Percentiles rank a stretch among this genome's conserved stretches.
Conservation (phyloP, 2,113 vertebrate genomes). For the Pelusios castaneus region DNA sequence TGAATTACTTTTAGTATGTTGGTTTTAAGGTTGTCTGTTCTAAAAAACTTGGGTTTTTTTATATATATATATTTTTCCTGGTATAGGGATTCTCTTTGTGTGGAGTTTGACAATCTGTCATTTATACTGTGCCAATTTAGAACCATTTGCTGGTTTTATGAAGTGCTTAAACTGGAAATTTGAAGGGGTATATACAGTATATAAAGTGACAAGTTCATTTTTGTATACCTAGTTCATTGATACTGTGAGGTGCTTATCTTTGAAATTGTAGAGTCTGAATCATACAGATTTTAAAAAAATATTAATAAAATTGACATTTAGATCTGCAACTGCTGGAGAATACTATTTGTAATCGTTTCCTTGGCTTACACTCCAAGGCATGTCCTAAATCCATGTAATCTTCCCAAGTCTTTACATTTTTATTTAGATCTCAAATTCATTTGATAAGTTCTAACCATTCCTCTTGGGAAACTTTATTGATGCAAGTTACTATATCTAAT, state of each 20-base stretch:
- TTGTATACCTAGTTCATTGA: fast-evolving
- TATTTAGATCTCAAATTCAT: not conserved
- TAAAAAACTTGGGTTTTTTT: no score
- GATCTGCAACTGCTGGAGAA: not conserved
- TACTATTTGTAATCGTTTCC: not conserved
- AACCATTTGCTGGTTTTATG: not conserved
- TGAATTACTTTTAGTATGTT: no score
- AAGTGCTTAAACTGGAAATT: not conserved
- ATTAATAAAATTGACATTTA: not conserved
- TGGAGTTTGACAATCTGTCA: not conserved
- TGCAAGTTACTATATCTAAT: not conserved
- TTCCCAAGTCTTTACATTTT: not conserved
- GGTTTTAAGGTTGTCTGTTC: no score
- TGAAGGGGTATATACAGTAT: not conserved
- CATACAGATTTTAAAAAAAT: not conserved
- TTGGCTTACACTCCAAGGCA: not conserved
- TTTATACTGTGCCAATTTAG: not conserved
- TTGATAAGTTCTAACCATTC: not conserved
- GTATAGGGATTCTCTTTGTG: not conserved
- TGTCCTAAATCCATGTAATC: not conserved
- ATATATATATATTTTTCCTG: not conserved
- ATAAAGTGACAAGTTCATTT: not conserved
- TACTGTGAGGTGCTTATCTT: not conserved
- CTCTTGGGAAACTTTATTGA: not conserved
- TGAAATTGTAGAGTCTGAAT: not conserved